Conservation (phyloP, 2,888 invertebrate species). For the Scrobipalpa atriplicella region DNA sequence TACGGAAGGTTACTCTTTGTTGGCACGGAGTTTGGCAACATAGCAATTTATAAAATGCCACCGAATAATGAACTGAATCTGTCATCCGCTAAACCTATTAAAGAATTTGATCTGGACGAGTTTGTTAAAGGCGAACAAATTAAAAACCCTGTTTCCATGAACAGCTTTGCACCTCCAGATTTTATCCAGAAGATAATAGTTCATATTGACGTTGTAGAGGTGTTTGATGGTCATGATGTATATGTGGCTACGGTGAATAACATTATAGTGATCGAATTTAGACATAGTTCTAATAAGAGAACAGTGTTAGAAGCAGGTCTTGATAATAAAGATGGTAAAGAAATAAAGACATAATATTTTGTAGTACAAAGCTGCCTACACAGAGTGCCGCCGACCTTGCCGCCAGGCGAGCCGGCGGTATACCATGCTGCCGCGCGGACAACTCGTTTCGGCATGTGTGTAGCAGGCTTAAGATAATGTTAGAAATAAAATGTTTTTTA, state of each 20-base stretch:
- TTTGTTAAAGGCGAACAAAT: background rate
- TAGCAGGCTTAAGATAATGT: too few relatives aligned
- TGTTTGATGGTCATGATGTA: conserved; percentile 3
- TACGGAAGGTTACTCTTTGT: conserved; percentile 3
- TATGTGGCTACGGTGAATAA: conserved; percentile 11
- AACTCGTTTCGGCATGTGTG: too few relatives aligned
- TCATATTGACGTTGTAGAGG: conserved; percentile 5
- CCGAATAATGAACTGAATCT: conserved; percentile 6
- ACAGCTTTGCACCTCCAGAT: background rate
- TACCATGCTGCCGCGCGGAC: too few relatives aligned
- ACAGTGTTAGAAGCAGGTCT: background rate
- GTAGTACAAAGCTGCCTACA: too few relatives aligned
- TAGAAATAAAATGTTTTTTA: too few relatives aligned
- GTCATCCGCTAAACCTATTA: background rate
- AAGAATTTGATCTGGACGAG: conserved; percentile 11
- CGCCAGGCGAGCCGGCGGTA: too few relatives aligned
- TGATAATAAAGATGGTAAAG: background rate
- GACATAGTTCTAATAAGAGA: background rate
- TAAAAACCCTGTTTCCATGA: background rate
- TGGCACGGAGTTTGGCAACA: background rate
- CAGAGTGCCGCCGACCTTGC: too few relatives aligned
- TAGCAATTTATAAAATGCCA: background rate
- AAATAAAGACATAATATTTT: background rate
- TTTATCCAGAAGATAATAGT: background rate
- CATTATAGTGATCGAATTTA: background rate